Conservation (phyloP, 2,113 vertebrate genomes). For the Protobothrops flavoviridis region DNA sequence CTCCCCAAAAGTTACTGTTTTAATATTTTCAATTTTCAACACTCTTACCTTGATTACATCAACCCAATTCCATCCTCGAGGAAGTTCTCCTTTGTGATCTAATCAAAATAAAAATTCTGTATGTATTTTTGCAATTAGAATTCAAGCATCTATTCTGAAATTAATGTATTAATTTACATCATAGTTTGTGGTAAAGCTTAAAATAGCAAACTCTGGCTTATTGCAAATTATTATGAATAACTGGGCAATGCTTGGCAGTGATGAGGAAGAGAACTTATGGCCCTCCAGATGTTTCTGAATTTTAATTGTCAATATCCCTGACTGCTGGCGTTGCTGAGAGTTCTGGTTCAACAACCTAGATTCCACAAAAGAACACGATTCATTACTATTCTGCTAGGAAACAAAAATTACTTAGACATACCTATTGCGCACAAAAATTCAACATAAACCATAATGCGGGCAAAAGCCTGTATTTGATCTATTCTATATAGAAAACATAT, state of each 20-base stretch:
- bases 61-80: slow-evolving; percentile 97
- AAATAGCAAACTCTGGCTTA: background rate
- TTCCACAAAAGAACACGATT: background rate
- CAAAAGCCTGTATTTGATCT: background rate
- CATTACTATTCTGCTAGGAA: background rate
- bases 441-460: background rate
- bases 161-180: background rate
- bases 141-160: background rate
- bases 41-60: slow-evolving; percentile 92
- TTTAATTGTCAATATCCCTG: background rate
- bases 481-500: background rate
- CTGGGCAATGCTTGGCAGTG: background rate
- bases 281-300: background rate
- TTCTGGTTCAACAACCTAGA: background rate
- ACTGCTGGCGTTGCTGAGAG: background rate
- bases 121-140: background rate
- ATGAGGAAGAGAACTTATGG: background rate
- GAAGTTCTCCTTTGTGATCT: slow-evolving; percentile 93
- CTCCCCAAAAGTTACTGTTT: background rate
- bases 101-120: background rate
- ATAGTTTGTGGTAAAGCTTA: background rate
- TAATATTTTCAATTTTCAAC: background rate
- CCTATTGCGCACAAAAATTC: background rate
- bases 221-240: background rate
- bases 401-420: background rate